Evolutionary conservation across 2,888 invertebrate genomes (phyloP).

Genomic region (Perdita meconis): DNA sequence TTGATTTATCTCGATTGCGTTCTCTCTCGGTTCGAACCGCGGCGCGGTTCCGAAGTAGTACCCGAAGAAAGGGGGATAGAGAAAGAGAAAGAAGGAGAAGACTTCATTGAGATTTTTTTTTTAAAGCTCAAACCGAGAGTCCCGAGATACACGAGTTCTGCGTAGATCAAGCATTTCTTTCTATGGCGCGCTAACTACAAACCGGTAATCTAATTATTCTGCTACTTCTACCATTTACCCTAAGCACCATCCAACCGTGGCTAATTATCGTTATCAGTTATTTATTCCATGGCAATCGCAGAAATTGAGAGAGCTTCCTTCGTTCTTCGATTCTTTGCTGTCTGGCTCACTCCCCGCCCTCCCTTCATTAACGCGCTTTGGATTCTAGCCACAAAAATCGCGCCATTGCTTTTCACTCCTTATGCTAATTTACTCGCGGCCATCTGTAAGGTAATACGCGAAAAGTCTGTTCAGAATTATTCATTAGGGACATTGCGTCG

Average conservation of each 20-base stretch:
- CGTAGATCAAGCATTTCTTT: slow-evolving; percentile 32
- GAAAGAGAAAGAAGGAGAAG: slow-evolving; percentile 11
- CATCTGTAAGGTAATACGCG: slow-evolving; percentile 29
- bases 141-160: slow-evolving; percentile 11
- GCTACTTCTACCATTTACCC: slow-evolving; percentile 26
- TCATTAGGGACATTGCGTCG: slow-evolving; percentile 27
- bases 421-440: neutral
- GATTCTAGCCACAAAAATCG: neutral
- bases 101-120: slow-evolving; percentile 46
- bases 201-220: slow-evolving; percentile 59
- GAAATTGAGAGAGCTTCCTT: slow-evolving; percentile 9
- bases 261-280: slow-evolving; percentile 52
- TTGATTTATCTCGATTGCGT: slow-evolving; percentile 62
- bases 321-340: neutral
- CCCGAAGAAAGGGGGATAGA: neutral
- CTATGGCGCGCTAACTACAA: slow-evolving; percentile 42
- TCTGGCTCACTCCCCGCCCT: no score
- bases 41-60: slow-evolving; percentile 8
- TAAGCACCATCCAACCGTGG: neutral
- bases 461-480: slow-evolving; percentile 41
- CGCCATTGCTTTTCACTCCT: neutral
- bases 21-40: slow-evolving; percentile 32
- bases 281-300: slow-evolving; percentile 16
- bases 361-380: neutral
- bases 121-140: neutral